These are phyloP conservation scores for Drosophila niveifrons DNA, from an alignment of 2,888 invertebrate genomes.

Conservation along the genomic window DNA sequence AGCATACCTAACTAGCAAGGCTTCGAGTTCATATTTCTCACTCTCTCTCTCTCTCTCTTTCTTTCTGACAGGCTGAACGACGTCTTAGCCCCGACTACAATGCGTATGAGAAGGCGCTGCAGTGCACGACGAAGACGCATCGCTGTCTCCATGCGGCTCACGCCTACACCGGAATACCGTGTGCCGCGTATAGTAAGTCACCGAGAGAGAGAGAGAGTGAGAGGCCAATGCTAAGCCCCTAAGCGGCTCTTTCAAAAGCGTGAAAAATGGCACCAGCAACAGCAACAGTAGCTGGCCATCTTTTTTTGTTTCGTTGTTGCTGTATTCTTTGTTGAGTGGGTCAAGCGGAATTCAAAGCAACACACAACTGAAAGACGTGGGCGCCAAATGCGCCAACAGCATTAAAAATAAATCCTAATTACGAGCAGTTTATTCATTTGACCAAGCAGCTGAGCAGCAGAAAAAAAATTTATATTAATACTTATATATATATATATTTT, in stretches of 20 bases:
- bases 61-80: conserved; percentile 82
- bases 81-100: conserved; percentile 86
- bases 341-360: conserved; percentile 58
- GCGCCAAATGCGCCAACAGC: conserved; percentile 58
- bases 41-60: not conserved
- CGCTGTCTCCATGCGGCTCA: conserved; percentile 96
- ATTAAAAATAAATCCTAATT: conserved; percentile 82
- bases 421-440: conserved; percentile 78
- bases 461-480: conserved; percentile 40
- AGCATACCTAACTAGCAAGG: conserved; percentile 64
- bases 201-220: no score
- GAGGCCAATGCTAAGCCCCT: conserved; percentile 17
- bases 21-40: not conserved
- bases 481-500: conserved; percentile 66
- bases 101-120: conserved; percentile 90
- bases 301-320: conserved; percentile 14
- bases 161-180: conserved; percentile 93
- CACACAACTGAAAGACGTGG: conserved; percentile 42
- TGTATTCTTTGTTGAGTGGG: conserved; percentile 52
- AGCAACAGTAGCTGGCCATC: conserved; percentile 25
- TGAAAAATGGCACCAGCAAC: conserved; percentile 70
- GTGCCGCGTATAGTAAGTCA: conserved; percentile 93
- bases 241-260: conserved; percentile 60
- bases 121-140: conserved; percentile 95
- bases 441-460: conserved; percentile 34